Base-by-base conservation (phyloP, 2,797 vertebrate genomes). In the Bradypodion pumilum region DNA sequence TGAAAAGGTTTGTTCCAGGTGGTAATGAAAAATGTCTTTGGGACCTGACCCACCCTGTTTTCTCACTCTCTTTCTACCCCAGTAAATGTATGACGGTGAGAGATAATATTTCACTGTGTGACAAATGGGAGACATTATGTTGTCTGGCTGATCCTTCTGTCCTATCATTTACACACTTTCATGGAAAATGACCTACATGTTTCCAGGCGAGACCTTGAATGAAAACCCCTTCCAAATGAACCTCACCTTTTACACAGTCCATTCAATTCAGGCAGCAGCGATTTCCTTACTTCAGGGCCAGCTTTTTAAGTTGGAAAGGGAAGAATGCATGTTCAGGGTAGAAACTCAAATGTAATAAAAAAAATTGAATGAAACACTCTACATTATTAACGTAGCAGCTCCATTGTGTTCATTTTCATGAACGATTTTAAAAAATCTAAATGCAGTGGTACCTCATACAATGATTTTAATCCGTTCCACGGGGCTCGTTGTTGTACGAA, bases 241-340 rank as follows among this genome's bases (percentile, higher is more conserved):
- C 44, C 27, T 56, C 62, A 68, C 46, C 27, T 63, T 82, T 35
- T 8, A n/a, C 63, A n/a, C 42, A 21, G 10, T 73, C 7, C n/a
- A 15, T 85, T 80, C 44, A 40, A 32, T 25, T 42, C 65, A 60
- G 37, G 27, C 29, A 4, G 29, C 42, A 40, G 23, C 73, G 27
- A n/a, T 56, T 65, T 78, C 76, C n/a, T 79, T n/a, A 10, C n/a
- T 46, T n/a, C 63, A 66, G 40, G 77, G 46, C 35, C 78, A 79
- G 44, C 62, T 68, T 79, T n/a, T 10, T 37, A 79, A 44, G 13
- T 35, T n/a, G n/a, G 78, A 21, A 19, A n/a, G n/a, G 44, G 9
- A 23, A 37, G 29, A 27, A 25, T n/a, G 46, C 15, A 29, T 52
- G 46, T 19, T 40, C 35, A 59, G 69, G 35, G 4, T 56, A 21